Conservation (phyloP, 2,888 invertebrate species). For the Spodoptera exigua region DNA sequence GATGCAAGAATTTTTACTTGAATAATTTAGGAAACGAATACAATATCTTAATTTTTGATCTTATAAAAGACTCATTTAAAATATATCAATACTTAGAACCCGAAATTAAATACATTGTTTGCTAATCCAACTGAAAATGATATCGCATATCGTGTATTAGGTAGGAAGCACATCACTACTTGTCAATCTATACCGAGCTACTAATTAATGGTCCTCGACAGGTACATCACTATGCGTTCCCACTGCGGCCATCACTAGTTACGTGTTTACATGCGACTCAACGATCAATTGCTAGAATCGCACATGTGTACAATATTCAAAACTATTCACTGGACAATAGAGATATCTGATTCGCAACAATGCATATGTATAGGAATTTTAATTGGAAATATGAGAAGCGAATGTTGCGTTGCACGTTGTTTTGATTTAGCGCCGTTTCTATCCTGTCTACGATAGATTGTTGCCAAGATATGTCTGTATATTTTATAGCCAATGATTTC, state of each 20-base stretch:
- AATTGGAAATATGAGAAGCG: slow-evolving; percentile 85
- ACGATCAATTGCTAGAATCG: slow-evolving; percentile 77
- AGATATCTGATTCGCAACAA: slow-evolving; percentile 84
- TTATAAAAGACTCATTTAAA: no score
- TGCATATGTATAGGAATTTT: slow-evolving; percentile 84
- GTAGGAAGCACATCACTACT: slow-evolving; percentile 13
- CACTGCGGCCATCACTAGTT: slow-evolving; percentile 32
- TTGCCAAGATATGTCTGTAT: slow-evolving; percentile 63
- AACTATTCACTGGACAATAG: slow-evolving; percentile 84
- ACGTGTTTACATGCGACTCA: slow-evolving; percentile 71
- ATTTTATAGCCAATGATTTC: slow-evolving; percentile 72
- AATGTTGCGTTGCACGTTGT: slow-evolving; percentile 67
- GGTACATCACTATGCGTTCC: slow-evolving; percentile 44
- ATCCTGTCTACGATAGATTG: slow-evolving; percentile 67
- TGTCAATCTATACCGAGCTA: slow-evolving; percentile 26
- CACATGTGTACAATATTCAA: slow-evolving; percentile 69
- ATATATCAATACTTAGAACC: no score
- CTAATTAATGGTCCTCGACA: slow-evolving; percentile 48
- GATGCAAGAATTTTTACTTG: slow-evolving; percentile 6
- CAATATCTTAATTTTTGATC: no score
- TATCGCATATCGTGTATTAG: slow-evolving; percentile 1
- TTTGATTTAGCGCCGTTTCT: slow-evolving; percentile 75
- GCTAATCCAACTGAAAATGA: background rate
- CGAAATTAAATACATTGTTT: background rate
- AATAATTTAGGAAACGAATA: no score